Evolutionary conservation across 2,113 vertebrate species (phyloP).

Genomic region (Xiphorhynchus elegans): DNA sequence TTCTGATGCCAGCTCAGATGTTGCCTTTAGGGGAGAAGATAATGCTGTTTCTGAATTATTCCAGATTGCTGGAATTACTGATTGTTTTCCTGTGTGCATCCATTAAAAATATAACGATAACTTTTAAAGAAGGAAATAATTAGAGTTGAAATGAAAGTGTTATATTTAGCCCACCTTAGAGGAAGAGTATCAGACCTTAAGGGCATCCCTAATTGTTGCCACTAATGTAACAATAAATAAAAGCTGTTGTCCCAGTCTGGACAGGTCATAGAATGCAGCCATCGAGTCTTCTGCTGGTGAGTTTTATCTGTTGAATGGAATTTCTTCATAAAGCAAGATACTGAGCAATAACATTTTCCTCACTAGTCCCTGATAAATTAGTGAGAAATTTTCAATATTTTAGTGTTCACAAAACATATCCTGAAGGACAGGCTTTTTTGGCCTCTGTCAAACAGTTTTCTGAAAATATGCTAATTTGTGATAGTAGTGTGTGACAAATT

Average conservation of each 20-base stretch:
- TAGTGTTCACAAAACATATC: neutral
- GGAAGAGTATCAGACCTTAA: neutral
- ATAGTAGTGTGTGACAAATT: neutral
- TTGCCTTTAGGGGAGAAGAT: neutral
- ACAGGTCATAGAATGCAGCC: neutral
- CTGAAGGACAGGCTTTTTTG: neutral
- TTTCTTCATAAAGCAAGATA: neutral
- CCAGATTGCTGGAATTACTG: neutral
- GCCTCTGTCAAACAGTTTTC: neutral
- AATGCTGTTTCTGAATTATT: constrained; percentile 4
- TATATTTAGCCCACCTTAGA: neutral
- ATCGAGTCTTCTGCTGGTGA: neutral
- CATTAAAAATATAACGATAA: constrained; percentile 25
- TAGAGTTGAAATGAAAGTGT: constrained; percentile 10
- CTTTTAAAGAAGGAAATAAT: constrained; percentile 37
- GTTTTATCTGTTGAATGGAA: neutral
- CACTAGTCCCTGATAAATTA: neutral
- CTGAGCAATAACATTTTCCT: neutral
- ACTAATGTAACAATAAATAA: neutral
- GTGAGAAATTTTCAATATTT: neutral
- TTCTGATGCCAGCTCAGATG: neutral
- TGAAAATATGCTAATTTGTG: neutral
- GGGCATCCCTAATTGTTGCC: neutral
- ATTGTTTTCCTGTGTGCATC: neutral
- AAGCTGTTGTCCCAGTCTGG: neutral